Evolutionary conservation across 2,797 vertebrate species (phyloP).

Genomic region (Enteromius paludinosus): DNA sequence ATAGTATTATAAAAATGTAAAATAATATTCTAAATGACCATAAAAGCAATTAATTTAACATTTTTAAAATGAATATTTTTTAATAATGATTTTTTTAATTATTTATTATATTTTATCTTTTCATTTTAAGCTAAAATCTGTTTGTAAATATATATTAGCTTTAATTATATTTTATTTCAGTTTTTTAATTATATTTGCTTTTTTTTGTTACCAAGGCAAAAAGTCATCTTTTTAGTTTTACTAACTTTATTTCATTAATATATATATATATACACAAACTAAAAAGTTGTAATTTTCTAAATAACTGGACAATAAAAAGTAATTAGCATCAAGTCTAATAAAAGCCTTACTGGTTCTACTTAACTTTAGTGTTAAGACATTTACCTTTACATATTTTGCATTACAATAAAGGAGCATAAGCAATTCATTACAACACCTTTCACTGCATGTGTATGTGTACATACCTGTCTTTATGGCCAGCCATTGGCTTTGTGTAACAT

Average conservation of each 20-base stretch:
- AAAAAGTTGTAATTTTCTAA: background rate
- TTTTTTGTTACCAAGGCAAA: too few relatives aligned
- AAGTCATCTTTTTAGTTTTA: too few relatives aligned
- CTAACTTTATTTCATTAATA: too few relatives aligned
- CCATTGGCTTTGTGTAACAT: constrained; percentile 77
- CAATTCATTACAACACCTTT: background rate
- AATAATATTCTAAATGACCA: background rate
- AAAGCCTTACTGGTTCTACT: background rate
- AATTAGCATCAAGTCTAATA: background rate
- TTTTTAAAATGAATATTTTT: background rate
- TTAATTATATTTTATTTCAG: background rate
- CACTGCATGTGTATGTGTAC: background rate
- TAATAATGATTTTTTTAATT: too few relatives aligned
- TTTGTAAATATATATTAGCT: background rate
- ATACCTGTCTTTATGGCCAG: constrained; percentile 85
- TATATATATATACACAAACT: background rate
- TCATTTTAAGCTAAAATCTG: background rate
- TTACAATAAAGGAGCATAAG: background rate
- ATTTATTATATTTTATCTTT: background rate
- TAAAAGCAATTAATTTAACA: background rate
- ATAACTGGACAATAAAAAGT: background rate
- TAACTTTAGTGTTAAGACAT: background rate
- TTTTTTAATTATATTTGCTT: too few relatives aligned
- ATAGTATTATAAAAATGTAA: background rate
- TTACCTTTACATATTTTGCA: background rate